Evolutionary conservation across 2,113 vertebrate species (phyloP).

Genomic region (Corynorhinus townsendii): DNA sequence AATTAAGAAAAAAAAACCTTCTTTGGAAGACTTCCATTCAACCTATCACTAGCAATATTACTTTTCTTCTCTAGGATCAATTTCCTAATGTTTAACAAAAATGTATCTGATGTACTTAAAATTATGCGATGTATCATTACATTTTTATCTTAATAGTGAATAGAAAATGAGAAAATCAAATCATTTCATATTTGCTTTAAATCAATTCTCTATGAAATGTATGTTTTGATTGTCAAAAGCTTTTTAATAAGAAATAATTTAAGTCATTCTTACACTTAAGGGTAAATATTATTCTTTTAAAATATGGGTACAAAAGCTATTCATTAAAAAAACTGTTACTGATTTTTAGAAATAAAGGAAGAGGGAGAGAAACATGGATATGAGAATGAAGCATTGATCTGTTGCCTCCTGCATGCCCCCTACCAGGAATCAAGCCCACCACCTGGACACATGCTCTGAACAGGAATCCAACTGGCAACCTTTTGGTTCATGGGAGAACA

Average conservation of each 20-base stretch:
- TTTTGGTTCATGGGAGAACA: neutral
- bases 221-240: slow-evolving; percentile 29
- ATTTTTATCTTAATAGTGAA: slow-evolving; percentile 35
- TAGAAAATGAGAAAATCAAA: slow-evolving; percentile 17
- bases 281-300: neutral
- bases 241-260: neutral
- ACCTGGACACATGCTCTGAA: neutral
- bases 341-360: neutral
- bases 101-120: neutral
- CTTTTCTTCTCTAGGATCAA: neutral
- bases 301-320: slow-evolving; percentile 22
- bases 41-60: neutral
- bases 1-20: neutral
- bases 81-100: neutral
- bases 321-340: neutral
- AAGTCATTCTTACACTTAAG: neutral
- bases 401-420: neutral
- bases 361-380: neutral
- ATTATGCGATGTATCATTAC: neutral
- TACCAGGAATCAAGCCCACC: neutral
- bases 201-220: slow-evolving; percentile 8
- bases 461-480: neutral
- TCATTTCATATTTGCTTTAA: slow-evolving; percentile 19
- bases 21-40: neutral
- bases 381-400: neutral